Base-by-base conservation (phyloP, 2,888 invertebrate species). In the Eupelmus urozonus region DNA sequence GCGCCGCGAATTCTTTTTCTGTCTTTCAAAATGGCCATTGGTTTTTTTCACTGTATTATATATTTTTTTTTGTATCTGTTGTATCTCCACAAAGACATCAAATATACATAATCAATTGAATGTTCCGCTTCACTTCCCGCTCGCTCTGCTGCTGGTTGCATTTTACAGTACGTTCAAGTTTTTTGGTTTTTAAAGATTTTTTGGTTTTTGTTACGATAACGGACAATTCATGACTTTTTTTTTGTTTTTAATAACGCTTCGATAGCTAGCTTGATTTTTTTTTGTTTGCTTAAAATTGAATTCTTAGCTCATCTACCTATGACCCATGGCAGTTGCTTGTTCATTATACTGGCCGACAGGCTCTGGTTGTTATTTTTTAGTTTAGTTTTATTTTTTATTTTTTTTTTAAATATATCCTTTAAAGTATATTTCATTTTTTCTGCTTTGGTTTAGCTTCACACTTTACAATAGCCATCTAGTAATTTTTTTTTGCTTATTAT, bases 291-390 rank as follows among this genome's bases (percentile, higher is more conserved):
- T 87, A 85, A 87, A 88, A 87, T 87, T 87, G 84, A 83, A 85
- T 85, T 87, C 84, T 84, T 86, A 87, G 84, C 87, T 87, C 85
- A 83, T 86, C 87, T 88, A 83, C 85, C 84, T 85, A 85, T 84
- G 83, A 87, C 86, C 86, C 87, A 87, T 88, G 88, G 88, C 88
- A 88, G 88, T 88, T 87, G 86, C 88, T 87, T 85, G 85, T 88
- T 87, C 85, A 87, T 85, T 85, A 75, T 70, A 87, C 87, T 86
- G 85, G 85, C 88, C 87, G 88, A 86, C 85, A 85, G 87, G 85
- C 86, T 85, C 84, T 82, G 81, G 79, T 72, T 78, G 71, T 71
- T 70, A 67, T 78, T 74, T 77, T 74, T 77, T 74, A 60, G 29
- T 74, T 78, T 65, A 70, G 40, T 75, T 80, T 72, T 78, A 45